Base-by-base conservation (phyloP, 2,797 vertebrate genomes). In the Epinephelus coioides region DNA sequence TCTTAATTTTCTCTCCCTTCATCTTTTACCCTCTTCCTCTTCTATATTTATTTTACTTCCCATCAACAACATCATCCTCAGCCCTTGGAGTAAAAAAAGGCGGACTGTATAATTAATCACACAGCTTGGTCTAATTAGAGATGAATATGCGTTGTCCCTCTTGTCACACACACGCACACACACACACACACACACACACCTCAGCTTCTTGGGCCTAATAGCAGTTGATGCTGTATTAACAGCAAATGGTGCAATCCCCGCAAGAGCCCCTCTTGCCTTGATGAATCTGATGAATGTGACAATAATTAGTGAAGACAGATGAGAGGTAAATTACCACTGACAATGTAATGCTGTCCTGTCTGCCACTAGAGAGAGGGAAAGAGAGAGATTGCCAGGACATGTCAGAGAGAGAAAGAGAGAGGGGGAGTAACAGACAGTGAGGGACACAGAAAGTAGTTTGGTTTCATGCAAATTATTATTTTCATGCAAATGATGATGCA, bases 71-170 rank as follows among this genome's bases (percentile, higher is more conserved):
- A 76, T 87, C 87, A 82, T 88, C 79, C 69, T 84, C 69, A 73
- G 76, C 63, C 83, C 79, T 86, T 69, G 65, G 87, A 89, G 87
- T 86, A 97, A 98, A 97, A 97, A 98, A 98, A 99, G 97, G 97
- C 96, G 96, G 97, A 98, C 97, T 99, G 98, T 97, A 99, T 99
- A 99, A 99, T 99, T 99, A 99, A 99, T 98, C 97, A 98, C 98
- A 97, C 98, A 98, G 98, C 97, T 98, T 98, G 97, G 97, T 98
- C 97, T 99, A 99, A 99, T 99, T 98, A 98, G 97, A 97, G 97
- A 97, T 98, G 97, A 98, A 99, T 98, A 97, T 95, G 96, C 97
- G 97, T 96, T 97, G 97, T 98, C 97, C 97, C 97, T 97, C 96
- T 97, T 96, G 97, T 97, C 96, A 23, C 81, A 25, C 96, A 95